Percentiles rank a stretch among this genome's conserved stretches.
These are phyloP conservation scores for Thymelicus acteon DNA, from an alignment of 2,888 invertebrate species.

Conservation along the genomic window DNA sequence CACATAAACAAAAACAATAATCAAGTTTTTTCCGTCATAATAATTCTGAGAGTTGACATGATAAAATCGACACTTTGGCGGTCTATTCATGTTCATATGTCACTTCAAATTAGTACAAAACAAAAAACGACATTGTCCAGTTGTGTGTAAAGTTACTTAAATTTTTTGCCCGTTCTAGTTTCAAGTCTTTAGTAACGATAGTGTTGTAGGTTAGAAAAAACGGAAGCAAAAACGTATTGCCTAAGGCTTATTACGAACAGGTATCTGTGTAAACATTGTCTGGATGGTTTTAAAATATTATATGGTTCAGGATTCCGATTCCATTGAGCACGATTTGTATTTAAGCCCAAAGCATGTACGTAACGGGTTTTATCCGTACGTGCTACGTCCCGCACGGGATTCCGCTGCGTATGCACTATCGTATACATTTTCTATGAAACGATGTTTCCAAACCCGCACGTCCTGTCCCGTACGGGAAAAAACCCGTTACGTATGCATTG, in stretches of 20 bases:
- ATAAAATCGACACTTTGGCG: slow-evolving; percentile 20
- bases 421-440: too few relatives aligned
- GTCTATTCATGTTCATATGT: slow-evolving; percentile 21
- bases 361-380: too few relatives aligned
- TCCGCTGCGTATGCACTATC: too few relatives aligned
- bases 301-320: too few relatives aligned
- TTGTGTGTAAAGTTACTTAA: slow-evolving; percentile 2
- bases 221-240: slow-evolving; percentile 1
- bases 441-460: too few relatives aligned
- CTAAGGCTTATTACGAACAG: background rate
- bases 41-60: slow-evolving; percentile 20
- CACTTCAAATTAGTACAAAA: slow-evolving; percentile 18
- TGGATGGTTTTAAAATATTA: too few relatives aligned
- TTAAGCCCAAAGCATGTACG: too few relatives aligned
- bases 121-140: slow-evolving; percentile 12
- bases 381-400: too few relatives aligned
- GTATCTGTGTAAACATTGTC: too few relatives aligned
- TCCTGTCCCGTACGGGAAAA: too few relatives aligned
- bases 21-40: slow-evolving; percentile 4
- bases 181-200: slow-evolving; percentile 1
- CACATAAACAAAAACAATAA: background rate
- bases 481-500: too few relatives aligned
- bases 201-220: background rate
- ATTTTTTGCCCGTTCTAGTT: background rate
- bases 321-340: too few relatives aligned